Conservation (phyloP, 2,888 invertebrate genomes). For the Agrochola lota region DNA sequence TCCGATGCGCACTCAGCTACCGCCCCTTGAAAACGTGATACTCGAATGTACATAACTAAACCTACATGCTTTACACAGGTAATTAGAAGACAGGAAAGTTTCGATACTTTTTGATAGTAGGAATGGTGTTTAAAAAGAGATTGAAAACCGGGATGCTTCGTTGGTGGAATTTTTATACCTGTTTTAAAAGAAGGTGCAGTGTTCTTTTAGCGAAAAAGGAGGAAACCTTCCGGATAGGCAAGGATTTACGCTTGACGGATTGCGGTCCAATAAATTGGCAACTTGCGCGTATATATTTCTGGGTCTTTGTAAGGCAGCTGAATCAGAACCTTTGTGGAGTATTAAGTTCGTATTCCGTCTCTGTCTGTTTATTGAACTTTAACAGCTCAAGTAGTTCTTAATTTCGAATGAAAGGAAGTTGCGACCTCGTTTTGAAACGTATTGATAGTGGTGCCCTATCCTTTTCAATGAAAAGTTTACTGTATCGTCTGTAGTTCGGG, state of each 20-base stretch:
- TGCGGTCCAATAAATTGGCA: conserved; percentile 69
- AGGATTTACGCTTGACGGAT: conserved; percentile 69
- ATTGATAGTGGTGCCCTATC: conserved; percentile 27
- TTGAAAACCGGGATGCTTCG: conserved; percentile 1
- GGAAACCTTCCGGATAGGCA: conserved; percentile 58
- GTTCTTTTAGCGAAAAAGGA: conserved; percentile 55
- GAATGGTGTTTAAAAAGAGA: conserved; percentile 7
- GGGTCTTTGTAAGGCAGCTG: conserved; percentile 42
- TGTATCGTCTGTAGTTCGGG: background rate
- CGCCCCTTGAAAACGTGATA: conserved; percentile 77
- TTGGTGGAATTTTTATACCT: conserved; percentile 39
- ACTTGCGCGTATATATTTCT: conserved; percentile 65
- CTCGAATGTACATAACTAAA: conserved; percentile 50
- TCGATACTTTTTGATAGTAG: conserved; percentile 3
- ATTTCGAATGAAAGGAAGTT: conserved; percentile 59
- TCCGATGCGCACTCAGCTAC: conserved; percentile 74
- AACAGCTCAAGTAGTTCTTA: conserved; percentile 61
- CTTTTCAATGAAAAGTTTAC: conserved; percentile 29
- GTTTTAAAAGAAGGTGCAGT: conserved; percentile 47
- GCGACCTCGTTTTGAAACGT: conserved; percentile 48
- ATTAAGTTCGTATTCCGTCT: conserved; percentile 58
- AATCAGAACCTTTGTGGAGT: conserved; percentile 57
- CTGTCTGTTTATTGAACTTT: conserved; percentile 61
- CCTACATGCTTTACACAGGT: conserved; percentile 38
- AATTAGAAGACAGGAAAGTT: conserved; percentile 40